Evolutionary conservation across 2,888 invertebrate genomes (phyloP), one percentile per base, ranked within the genome.

Genomic region (Xanthia togata): DNA sequence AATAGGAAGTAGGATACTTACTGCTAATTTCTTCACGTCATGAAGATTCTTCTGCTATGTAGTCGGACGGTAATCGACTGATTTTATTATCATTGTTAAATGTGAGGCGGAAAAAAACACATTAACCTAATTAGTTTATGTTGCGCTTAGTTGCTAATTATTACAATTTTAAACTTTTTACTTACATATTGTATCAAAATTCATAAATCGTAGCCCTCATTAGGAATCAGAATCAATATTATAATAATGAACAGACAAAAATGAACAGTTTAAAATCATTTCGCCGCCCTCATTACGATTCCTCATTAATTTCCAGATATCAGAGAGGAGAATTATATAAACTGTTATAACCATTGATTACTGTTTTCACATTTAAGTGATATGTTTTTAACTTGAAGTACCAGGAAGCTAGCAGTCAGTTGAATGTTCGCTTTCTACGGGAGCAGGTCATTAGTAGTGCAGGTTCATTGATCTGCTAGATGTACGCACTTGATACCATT

Each of bases 341-440:
- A 31, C 20, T 53, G 50, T 31, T 50, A 57, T 31, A 4, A 14
- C 8, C 31, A 67, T 50, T 67, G 31, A 47, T 53, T 71, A 50
- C 31, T 47, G 20, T 63, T 63, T 57, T 26, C 5, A 31, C 12
- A 53, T 38, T 70, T 64, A 74, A 76, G 63, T 57, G 47, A 59
- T 64, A 68, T 50, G 62, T 57, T 64, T 79, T 69, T 59, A 65
- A 55, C 44, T 57, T 41, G 78, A 85, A 79, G 71, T 81, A 76
- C 72, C 70, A 70, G 79, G 77, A 78, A 76, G 67, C 65, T 64
- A 73, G 67, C 11, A 79, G 64, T 72, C 50, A 79, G 78, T 76
- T 69, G 79, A 80, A 62, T 81, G 81, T 64, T 78, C 62, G 87
- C 88, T 90, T 90, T 90, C 87, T 89, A 88, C 78, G 76, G 78